Conservation (phyloP, 2,113 vertebrate species). For the Hippolais icterina region DNA sequence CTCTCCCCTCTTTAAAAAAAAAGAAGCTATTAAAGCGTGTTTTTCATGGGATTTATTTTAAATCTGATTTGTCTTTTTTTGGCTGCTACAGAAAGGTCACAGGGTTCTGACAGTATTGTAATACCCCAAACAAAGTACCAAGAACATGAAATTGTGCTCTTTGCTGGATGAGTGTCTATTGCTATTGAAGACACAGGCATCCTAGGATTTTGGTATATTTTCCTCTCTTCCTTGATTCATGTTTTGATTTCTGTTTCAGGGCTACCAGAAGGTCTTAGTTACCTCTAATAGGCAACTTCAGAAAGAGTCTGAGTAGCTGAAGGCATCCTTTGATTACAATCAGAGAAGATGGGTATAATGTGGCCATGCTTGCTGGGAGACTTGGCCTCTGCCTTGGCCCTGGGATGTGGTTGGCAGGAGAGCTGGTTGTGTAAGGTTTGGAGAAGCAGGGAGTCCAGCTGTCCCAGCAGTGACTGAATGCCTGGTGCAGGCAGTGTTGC, state of each 20-base stretch:
- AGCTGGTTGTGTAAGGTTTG: not conserved
- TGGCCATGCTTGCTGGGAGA: rapidly evolving
- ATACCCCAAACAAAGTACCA: not conserved
- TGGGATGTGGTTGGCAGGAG: not conserved
- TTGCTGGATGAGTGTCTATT: not conserved
- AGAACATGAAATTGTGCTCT: not conserved
- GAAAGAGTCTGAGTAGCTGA: not conserved
- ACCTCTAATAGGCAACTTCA: not conserved
- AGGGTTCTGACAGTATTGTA: not conserved
- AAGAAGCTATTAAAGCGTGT: not conserved
- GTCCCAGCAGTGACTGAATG: not conserved
- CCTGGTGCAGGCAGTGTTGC: not conserved
- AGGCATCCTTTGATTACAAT: not conserved
- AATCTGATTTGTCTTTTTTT: not conserved
- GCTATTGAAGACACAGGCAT: not conserved
- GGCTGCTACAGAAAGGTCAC: not conserved
- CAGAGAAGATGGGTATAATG: not conserved
- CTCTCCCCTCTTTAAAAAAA: not conserved
- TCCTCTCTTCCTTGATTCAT: not conserved
- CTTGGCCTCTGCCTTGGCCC: not conserved
- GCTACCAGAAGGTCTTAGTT: not conserved
- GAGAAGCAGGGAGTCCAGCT: not conserved
- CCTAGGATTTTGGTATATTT: not conserved
- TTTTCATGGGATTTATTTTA: not conserved
- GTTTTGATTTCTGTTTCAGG: not conserved